Base-by-base conservation (phyloP, 2,888 invertebrate genomes). In the Linnaemya vulpina region DNA sequence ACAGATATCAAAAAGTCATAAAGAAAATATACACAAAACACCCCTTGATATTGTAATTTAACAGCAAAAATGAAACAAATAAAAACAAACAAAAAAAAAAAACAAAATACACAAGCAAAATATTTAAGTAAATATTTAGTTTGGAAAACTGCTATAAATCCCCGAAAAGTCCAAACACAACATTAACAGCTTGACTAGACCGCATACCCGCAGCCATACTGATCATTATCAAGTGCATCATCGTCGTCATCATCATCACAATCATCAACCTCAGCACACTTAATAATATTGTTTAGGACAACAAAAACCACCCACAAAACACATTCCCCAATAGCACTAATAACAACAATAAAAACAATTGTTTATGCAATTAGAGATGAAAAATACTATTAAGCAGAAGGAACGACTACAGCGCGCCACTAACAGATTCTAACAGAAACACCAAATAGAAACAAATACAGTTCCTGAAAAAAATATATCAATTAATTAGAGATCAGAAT, bases 121-220 rank as follows among this genome's bases (percentile, higher is more conserved):
- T 49, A 30, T 22, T 67, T 51, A 74, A 77, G 55, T 68, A 81
- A 76, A 86, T 85, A 86, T 88, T 89, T 87, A 87, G 84, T 87
- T 88, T 90, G 89, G 88, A 88, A 90, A 90, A 86, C 90, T 87
- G 88, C 90, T 90, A 90, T 90, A 90, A 90, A 88, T 87, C 49
- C 38, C 58, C 11, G 15, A 75, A 75, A 75, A 77, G 5, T 62
- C 55, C 71, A 76, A 70, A 17, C 11, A 74, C 67, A 74, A 55
- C 67, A 51, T 60, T 53, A 67, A 58, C 63, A 65, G 60, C 43
- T 49, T 62, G 55, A 68, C 55, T 55, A 80, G 67, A 83, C 30
- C 75, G 58, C 79, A 70, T 80, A 75, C 67, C 49, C 22, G 51
- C 38, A 58, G 46, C 7, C 11, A 17, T 38, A 30, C 20, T 67